These are phyloP conservation scores for Stenodera caucasica DNA, from an alignment of 2,888 invertebrate species.

Conservation along the genomic window DNA sequence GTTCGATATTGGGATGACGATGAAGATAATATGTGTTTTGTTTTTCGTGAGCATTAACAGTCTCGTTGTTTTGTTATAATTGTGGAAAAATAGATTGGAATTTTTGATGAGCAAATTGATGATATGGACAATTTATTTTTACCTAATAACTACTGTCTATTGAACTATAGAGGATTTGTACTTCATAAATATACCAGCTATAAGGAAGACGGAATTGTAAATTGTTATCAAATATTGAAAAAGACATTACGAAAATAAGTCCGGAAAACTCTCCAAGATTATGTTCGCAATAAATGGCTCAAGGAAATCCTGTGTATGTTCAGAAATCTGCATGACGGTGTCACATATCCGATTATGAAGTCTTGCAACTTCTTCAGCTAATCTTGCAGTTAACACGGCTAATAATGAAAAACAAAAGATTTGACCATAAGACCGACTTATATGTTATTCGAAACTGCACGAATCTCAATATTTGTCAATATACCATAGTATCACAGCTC, in stretches of 20 bases:
- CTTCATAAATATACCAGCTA: slow-evolving; percentile 13
- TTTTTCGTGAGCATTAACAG: neutral
- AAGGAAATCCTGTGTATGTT: no score
- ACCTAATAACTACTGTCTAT: neutral
- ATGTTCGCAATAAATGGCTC: no score
- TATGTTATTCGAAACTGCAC: slow-evolving; percentile 16
- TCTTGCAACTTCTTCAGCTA: slow-evolving; percentile 18
- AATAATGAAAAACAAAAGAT: slow-evolving; percentile 20
- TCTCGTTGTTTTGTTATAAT: neutral
- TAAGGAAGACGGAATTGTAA: slow-evolving; percentile 28
- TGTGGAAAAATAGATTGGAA: neutral
- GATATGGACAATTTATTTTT: neutral
- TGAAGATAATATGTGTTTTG: neutral
- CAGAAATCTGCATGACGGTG: slow-evolving; percentile 19
- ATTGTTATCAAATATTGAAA: slow-evolving; percentile 17
- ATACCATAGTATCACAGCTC: neutral
- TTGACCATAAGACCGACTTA: slow-evolving; percentile 14
- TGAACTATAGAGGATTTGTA: slow-evolving; percentile 16
- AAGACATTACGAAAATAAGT: slow-evolving; percentile 6
- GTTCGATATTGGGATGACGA: neutral
- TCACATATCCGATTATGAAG: slow-evolving; percentile 25
- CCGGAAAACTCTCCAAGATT: neutral
- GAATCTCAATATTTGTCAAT: neutral
- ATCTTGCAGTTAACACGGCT: slow-evolving; percentile 17
- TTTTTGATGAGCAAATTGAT: neutral